Percentiles rank a stretch among this genome's conserved stretches.
Evolutionary conservation across 2,797 vertebrate genomes (phyloP).

Genomic region (Philypnodon macrostomus): DNA sequence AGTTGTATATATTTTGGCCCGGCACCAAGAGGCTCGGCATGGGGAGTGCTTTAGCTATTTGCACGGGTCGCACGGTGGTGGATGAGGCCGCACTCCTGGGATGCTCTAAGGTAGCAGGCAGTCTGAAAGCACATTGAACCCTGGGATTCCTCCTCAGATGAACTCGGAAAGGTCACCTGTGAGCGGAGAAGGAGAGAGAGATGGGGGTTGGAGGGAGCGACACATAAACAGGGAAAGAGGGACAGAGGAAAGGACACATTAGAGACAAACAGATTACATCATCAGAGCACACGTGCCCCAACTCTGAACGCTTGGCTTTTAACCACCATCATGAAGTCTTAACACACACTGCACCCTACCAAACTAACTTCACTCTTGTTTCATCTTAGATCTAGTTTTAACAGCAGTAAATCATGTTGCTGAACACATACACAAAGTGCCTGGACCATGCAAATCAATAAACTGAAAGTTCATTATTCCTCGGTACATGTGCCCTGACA

Average conservation of each 20-base stretch:
- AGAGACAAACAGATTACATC: slow-evolving; percentile 28
- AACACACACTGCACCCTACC: slow-evolving; percentile 30
- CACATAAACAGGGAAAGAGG: slow-evolving; percentile 45
- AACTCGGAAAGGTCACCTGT: slow-evolving; percentile 68
- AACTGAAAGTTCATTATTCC: slow-evolving; percentile 48
- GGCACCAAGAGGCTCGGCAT: slow-evolving; percentile 47
- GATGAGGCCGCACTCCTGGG: slow-evolving; percentile 60
- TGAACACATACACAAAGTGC: slow-evolving; percentile 67
- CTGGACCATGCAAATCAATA: slow-evolving; percentile 70
- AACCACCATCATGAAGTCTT: slow-evolving; percentile 25
- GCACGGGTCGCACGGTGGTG: slow-evolving; percentile 22
- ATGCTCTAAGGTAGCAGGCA: slow-evolving; percentile 68
- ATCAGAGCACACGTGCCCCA: slow-evolving; percentile 55
- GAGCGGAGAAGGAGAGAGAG: slow-evolving; percentile 37
- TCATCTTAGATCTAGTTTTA: slow-evolving; percentile 28
- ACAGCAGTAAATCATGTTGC: slow-evolving; percentile 63
- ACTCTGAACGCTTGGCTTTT: slow-evolving; percentile 26
- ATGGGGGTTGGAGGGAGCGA: slow-evolving; percentile 45
- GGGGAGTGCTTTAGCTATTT: slow-evolving; percentile 31
- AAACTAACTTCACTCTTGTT: slow-evolving; percentile 30
- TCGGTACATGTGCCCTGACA: slow-evolving; percentile 12
- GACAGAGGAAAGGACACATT: slow-evolving; percentile 53
- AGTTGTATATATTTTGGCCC: slow-evolving; percentile 62
- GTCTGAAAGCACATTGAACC: slow-evolving; percentile 72
- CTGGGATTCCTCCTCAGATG: slow-evolving; percentile 66